phyloP scores from a whole-genome alignment of 2,797 vertebrate genomes.

The Karalla daura region DNA sequence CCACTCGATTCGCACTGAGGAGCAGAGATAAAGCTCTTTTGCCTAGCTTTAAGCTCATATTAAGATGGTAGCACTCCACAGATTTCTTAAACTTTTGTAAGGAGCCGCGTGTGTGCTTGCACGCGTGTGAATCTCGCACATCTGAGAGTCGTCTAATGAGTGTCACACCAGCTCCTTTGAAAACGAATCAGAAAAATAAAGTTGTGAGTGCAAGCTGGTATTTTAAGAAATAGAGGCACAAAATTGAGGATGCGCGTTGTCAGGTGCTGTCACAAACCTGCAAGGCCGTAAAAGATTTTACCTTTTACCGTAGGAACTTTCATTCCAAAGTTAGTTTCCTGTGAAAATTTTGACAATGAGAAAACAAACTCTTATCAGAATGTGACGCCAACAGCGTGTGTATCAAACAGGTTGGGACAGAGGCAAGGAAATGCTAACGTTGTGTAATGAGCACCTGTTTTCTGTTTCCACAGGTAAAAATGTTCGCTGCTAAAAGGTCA shows the following conservation, averaged over 20 bases:
- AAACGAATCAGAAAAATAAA: constrained; percentile 30
- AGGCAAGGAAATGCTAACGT: too few relatives aligned
- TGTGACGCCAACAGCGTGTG: not conserved
- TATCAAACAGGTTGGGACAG: too few relatives aligned
- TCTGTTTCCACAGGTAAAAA: too few relatives aligned
- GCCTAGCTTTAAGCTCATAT: constrained; percentile 47
- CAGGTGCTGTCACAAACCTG: constrained; percentile 31
- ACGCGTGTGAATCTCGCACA: constrained; percentile 22
- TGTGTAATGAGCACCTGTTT: too few relatives aligned
- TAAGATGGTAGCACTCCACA: constrained; percentile 15
- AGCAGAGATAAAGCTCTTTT: constrained; percentile 20
- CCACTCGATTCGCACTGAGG: constrained; percentile 26
- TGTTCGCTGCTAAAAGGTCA: too few relatives aligned
- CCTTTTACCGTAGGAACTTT: constrained; percentile 29
- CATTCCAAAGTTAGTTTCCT: constrained; percentile 18
- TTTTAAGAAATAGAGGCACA: constrained; percentile 49
- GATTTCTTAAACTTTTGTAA: constrained; percentile 29
- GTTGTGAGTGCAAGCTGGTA: constrained; percentile 28
- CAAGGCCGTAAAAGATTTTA: constrained; percentile 16
- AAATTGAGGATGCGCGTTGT: constrained; percentile 16
- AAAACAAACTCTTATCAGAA: constrained; percentile 9
- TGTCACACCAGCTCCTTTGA: constrained; percentile 57
- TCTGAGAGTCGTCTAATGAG: constrained; percentile 60
- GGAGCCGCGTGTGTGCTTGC: not conserved
- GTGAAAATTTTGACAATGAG: constrained; percentile 17